Percentiles rank a stretch among this genome's conserved stretches.
Conservation (phyloP, 2,797 vertebrate genomes). For the Sebastes taczanowskii region DNA sequence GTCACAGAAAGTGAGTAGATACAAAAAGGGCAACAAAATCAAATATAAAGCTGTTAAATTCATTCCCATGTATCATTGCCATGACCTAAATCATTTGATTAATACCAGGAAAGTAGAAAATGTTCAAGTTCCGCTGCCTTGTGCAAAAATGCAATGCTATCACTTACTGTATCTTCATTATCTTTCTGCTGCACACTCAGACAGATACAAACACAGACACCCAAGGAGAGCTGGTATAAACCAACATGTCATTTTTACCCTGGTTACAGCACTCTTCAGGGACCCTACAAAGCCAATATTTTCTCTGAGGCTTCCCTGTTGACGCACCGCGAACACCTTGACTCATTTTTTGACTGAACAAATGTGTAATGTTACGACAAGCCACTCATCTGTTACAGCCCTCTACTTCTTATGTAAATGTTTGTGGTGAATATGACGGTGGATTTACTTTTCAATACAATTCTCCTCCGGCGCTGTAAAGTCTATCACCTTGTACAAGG, state of each 20-base stretch:
- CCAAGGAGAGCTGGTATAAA: conserved; percentile 23
- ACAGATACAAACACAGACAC: conserved; percentile 12
- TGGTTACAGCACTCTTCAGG: conserved; percentile 54
- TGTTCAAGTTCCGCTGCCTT: not conserved
- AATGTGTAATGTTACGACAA: conserved; percentile 85
- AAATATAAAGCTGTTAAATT: conserved; percentile 8
- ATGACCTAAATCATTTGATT: not conserved
- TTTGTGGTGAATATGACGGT: conserved; percentile 84
- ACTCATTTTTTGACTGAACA: conserved; percentile 87
- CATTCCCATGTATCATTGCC: not conserved
- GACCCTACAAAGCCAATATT: conserved; percentile 65
- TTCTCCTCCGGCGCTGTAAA: conserved; percentile 66
- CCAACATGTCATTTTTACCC: conserved; percentile 58
- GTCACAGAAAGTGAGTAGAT: not conserved
- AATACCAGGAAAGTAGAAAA: not conserved
- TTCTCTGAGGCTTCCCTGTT: conserved; percentile 38
- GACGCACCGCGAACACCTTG: conserved; percentile 78
- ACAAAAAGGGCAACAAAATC: not conserved
- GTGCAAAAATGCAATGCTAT: not conserved
- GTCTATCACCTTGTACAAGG: conserved; percentile 79
- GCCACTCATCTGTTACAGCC: conserved; percentile 88
- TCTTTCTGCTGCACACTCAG: not conserved
- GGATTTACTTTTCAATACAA: conserved; percentile 75
- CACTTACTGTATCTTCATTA: conserved; percentile 10
- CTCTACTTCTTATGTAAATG: conserved; percentile 93